Conservation (phyloP, 2,113 vertebrate species). For the Grammomys dolichurus region DNA sequence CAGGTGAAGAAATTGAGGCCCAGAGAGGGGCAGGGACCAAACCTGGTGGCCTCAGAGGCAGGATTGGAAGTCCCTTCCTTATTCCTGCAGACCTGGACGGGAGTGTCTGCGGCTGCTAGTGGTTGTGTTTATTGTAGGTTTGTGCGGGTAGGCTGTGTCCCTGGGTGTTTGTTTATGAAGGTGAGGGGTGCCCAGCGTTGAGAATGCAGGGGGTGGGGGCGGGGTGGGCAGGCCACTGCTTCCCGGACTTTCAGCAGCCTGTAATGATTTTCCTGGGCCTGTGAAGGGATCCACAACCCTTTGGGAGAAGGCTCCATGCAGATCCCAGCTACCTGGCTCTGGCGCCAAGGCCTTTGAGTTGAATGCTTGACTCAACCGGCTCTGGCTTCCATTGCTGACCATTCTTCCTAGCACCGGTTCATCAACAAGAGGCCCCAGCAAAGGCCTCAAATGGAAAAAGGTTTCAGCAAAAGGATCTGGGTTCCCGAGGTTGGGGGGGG, state of each 20-base stretch:
- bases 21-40: neutral
- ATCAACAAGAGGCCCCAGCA: no score
- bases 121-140: conserved; percentile 57
- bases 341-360: neutral
- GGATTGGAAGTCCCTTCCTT: neutral
- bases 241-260: neutral
- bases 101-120: neutral
- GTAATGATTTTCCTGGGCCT: neutral
- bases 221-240: neutral
- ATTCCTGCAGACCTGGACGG: neutral
- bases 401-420: neutral
- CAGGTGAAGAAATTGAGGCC: conserved; percentile 44
- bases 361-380: neutral
- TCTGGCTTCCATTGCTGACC: neutral
- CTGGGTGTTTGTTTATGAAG: conserved; percentile 69
- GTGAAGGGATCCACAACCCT: neutral
- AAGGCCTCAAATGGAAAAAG: neutral
- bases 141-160: conserved; percentile 61
- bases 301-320: neutral
- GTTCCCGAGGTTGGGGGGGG: neutral
- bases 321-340: neutral
- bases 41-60: neutral
- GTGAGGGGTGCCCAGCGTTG: neutral
- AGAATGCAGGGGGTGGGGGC: neutral
- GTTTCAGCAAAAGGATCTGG: neutral